Conservation (phyloP, 2,797 vertebrate genomes). For the Loriculus beryllinus region DNA sequence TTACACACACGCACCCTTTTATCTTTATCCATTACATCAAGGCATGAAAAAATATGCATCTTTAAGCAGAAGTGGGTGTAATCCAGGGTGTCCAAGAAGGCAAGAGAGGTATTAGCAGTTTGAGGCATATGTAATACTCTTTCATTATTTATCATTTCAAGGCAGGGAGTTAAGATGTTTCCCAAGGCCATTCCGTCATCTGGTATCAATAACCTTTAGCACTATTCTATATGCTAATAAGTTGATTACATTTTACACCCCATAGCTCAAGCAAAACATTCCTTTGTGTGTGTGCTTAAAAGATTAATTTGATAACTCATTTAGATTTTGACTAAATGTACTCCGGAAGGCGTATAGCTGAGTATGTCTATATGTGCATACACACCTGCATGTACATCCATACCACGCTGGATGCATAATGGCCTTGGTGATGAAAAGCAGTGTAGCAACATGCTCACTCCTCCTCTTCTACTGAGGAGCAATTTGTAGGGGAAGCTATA, state of each 20-base stretch:
- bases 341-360: not conserved
- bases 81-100: not conserved
- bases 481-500: not conserved
- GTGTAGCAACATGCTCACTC: rapidly evolving
- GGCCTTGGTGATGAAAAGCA: not conserved
- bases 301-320: not conserved
- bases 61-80: not conserved
- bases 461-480: not conserved
- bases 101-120: not conserved
- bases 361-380: not conserved
- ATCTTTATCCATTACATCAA: not conserved
- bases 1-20: not conserved
- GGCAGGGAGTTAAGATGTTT: not conserved
- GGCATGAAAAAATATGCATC: not conserved
- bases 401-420: not conserved
- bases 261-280: not conserved
- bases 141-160: not conserved
- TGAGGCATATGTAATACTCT: not conserved
- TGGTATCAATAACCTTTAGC: not conserved
- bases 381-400: not conserved
- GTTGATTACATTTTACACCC: not conserved
- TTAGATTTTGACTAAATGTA: not conserved
- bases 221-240: not conserved
- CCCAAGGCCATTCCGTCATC: not conserved
- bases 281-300: not conserved